Evolutionary conservation across 2,797 vertebrate genomes (phyloP), one percentile per base, ranked within the genome.

Genomic region (Xerus rutilus): DNA sequence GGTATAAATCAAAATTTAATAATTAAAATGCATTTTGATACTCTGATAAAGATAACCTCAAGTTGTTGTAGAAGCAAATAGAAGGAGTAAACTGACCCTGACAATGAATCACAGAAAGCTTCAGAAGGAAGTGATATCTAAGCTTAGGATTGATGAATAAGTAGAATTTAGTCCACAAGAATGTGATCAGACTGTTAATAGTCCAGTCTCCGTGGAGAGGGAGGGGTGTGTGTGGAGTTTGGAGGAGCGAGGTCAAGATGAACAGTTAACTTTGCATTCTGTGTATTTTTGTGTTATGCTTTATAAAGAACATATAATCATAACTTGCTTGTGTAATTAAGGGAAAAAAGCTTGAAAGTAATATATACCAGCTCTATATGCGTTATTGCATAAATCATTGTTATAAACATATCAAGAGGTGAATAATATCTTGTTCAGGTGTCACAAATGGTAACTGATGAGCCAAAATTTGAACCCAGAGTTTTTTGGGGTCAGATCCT

Each of bases 11-110:
- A 70, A 95, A 88, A 32, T 54, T 52, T 64, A 64, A 65, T 35
- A 86, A 89, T 43, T 70, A 65, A 88, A 81, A 74, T 69, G 64
- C 10, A 69, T 74, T 54, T 43, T 72, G 21, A 47, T 64, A 39
- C 28, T 72, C 7, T 82, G 76, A 73, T 32, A 70, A 78, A 87
- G 21, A 23, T 70, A 88, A 81, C 65, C 28, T 3, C 5, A 30
- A 69, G 35, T 7, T 85, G 90, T 88, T 79, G 35, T 49, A 87
- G 62, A 84, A 79, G 39, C 23, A 87, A 94, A 94, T 78, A 92
- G 30, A 11, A 49, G 28, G 52, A 35, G 21, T 90, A 83, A 92
- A 79, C 5, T 70, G 28, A 62, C 2, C 18, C 54, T 62, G 35
- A 49, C 32, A 28, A 3, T 64, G 59, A 76, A 18, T 85, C 59